Percentiles rank a stretch among this genome's conserved stretches.
Evolutionary conservation across 2,113 vertebrate species (phyloP).

Genomic region (Scalopus aquaticus): DNA sequence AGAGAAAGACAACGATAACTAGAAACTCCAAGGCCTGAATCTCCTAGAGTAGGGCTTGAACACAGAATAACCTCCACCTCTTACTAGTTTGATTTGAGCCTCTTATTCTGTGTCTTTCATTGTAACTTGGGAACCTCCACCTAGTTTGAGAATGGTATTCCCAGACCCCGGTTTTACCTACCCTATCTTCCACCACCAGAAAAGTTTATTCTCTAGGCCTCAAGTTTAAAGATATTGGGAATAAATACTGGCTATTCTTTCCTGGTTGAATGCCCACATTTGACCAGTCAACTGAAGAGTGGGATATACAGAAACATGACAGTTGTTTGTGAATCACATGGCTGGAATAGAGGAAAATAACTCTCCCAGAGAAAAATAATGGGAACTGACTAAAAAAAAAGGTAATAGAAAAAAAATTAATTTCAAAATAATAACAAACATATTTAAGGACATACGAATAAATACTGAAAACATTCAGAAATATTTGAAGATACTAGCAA

Average conservation of each 20-base stretch:
- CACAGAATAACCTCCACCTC: too few species aligned
- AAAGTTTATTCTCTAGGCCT: background rate
- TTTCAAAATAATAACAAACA: background rate
- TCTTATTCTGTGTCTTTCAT: background rate
- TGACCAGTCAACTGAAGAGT: background rate
- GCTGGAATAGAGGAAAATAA: too few species aligned
- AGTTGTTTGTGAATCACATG: background rate
- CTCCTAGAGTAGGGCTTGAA: background rate
- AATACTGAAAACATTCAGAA: background rate
- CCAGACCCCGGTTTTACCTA: background rate
- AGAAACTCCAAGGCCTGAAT: fast-evolving
- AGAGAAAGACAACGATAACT: too few species aligned
- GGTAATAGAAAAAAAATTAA: background rate
- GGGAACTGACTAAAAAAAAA: background rate
- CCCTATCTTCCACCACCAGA: background rate
- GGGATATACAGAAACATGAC: background rate
- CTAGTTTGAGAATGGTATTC: background rate
- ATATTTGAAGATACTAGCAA: background rate
- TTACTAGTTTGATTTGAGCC: background rate
- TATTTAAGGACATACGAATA: background rate
- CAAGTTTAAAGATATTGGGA: too few species aligned
- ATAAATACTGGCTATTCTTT: background rate
- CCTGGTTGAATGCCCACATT: background rate
- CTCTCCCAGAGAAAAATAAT: background rate
- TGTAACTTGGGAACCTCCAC: background rate